Evolutionary conservation across 2,888 invertebrate species (phyloP), one percentile per base, ranked within the genome.

Genomic region (Athrips mouffetella): DNA sequence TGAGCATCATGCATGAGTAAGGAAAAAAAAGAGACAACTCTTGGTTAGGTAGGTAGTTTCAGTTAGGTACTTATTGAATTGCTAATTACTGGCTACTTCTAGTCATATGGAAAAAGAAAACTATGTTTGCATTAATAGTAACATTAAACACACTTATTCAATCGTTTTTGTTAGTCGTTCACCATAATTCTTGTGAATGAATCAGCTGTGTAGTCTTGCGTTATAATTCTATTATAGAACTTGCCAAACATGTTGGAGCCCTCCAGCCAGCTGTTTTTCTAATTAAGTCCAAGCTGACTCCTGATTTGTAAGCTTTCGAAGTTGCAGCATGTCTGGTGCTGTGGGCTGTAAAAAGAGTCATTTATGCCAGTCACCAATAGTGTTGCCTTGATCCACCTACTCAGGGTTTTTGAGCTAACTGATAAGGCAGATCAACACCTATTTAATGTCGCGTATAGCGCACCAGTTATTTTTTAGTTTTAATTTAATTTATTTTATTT

Each of bases 391-490:
- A 42, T 29, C 42, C 42, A 42, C 13, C 42, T 2, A 10, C 42
- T 42, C 2, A 42, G 2, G 10, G 42, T 42, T 21, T 42, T 27
- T 5, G 29, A 16, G 16, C 16, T 4, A 8, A 29, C 42, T 16
- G 42, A 48, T 2, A 53, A 39, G 6, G 50, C 50, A 3, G 52
- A 52, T 10, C 52, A 30, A 31, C 50, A 50, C 20, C 41, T 41
- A 11, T 52, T 52, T 25, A 52, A 27, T 11, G 50, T 52, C 15
- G 47, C 47, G 25, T 49, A 46, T 30, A 37, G 30, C 15, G 49
- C 3, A 5, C 29, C n/a, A n/a, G n/a, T n/a, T n/a, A n/a, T n/a
- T n/a, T n/a, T n/a, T n/a, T n/a, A n/a, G n/a, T n/a, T n/a, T n/a
- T n/a, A n/a, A n/a, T n/a, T n/a, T n/a, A n/a, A n/a, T n/a, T n/a